Evolutionary conservation across 2,888 invertebrate species (phyloP), one percentile per base, ranked within the genome.

Genomic region (Metallyticus violacea): DNA sequence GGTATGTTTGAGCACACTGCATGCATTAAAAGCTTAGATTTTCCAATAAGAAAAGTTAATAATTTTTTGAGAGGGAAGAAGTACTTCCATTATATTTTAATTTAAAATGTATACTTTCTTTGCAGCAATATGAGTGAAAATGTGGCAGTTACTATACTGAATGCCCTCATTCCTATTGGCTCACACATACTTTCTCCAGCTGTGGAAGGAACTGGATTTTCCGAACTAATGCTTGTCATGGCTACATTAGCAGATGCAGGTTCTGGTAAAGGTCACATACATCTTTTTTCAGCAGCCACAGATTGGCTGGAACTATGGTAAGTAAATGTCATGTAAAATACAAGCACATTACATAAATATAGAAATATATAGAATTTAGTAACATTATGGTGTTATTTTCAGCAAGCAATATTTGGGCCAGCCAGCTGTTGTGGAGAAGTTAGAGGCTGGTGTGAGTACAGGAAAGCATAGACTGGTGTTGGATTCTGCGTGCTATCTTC

Each of bases 211-310:
- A 93, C 93, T n/a, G 95, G 96, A n/a, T 97, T 97, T 90, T 94
- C 95, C 0, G 96, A 97, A 90, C 92, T 97, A 7, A 94, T 97
- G 93, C 93, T 94, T 87, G 95, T 97, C 5, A 96, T 97, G 96
- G 95, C 96, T 1, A 96, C 95, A 82, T 91, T 99, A 89, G 98
- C 98, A 0, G 97, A 97, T 91, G 97, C 97, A 26, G 96, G 97
- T 26, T 93, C 95, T 5, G 97, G 97, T 29, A 93, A 94, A 81
- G 97, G 98, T 0, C 98, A 99, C 91, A 92, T 94, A 2, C 93
- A 95, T 29, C 92, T 99, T 26, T 97, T 98, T 91, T 95, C 96
- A 76, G 96, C 97, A 0, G 94, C 94, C 9, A 95, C 96, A 0
- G 94, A 94, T 77, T 98, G 98, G 98, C 93, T 98, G 1, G 95